Evolutionary conservation across 2,888 invertebrate genomes (phyloP), one percentile per base, ranked within the genome.

Genomic region (Diarsia dahlii): DNA sequence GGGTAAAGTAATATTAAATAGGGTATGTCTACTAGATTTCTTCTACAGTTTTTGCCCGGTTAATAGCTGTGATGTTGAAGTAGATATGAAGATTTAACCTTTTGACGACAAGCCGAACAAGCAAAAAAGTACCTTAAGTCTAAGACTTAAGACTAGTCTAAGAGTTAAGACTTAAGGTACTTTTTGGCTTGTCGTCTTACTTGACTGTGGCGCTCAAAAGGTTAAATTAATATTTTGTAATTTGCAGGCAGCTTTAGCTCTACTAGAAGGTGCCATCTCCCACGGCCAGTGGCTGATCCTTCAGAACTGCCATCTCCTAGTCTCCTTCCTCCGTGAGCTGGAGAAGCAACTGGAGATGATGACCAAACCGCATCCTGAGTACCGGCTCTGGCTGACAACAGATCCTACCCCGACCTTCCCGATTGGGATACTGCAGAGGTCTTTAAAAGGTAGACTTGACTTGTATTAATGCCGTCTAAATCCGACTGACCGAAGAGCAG

Each of bases 251-350:
- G 99, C 99, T 0, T 87, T 98, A 50, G 94, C 93, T 34, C 93
- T 98, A 13, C 92, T 99, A 20, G 97, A 98, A 81, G 97, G 97
- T 0, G 98, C 98, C 0, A 97, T 98, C 18, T 95, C 97, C 0
- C 97, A 98, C 91, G 99, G 99, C 0, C 98, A 98, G 89, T 99
- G 99, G 99, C 94, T 99, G 80, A 98, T 99, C 97, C 97, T 99
- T 45, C 99, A 99, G 96, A 99, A 99, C 95, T 99, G 99, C 81
- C 99, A 99, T 92, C 95, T 99, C 68, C 95, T 99, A 45, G 97
- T 99, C 15, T 96, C 97, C 8, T 99, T 99, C 95, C 97, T 99
- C 9, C 97, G 97, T 34, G 97, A 97, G 82, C 94, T 99, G 84
- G 99, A 99, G 93, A 99, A 99, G 91, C 97, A 97, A 84, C 94